Evolutionary conservation across 2,797 vertebrate species (phyloP).

Genomic region (Sebastolobus altivelis): DNA sequence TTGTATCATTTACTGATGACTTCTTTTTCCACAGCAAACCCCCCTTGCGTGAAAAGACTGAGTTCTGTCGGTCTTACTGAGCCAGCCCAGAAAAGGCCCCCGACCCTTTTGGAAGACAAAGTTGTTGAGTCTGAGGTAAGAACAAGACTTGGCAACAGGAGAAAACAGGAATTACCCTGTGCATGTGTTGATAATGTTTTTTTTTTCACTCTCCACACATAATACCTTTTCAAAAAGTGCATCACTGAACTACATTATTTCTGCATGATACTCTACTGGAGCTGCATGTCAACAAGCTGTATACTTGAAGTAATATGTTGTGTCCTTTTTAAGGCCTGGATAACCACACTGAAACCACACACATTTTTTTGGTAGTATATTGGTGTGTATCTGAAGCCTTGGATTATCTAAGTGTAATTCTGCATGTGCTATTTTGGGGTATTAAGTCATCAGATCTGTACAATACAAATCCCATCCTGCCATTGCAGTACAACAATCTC

Average conservation of each 20-base stretch:
- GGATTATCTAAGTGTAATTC: constrained; percentile 13
- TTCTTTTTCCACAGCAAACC: constrained; percentile 74
- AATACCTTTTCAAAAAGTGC: neutral
- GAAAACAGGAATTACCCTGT: neutral
- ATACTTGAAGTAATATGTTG: neutral
- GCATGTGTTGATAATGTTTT: neutral
- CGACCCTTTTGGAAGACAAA: constrained; percentile 74
- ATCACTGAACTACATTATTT: constrained; percentile 10
- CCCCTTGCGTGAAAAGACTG: constrained; percentile 86
- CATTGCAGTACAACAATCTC: constrained; percentile 45
- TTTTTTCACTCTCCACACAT: neutral
- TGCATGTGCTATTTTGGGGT: constrained; percentile 56
- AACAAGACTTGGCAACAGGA: neutral
- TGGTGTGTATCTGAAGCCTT: constrained; percentile 18
- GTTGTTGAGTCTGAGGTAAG: constrained; percentile 85
- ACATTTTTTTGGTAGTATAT: neutral
- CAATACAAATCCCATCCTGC: constrained; percentile 55
- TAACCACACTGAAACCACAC: constrained; percentile 4
- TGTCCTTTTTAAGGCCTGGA: constrained; percentile 4
- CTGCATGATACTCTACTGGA: constrained; percentile 27
- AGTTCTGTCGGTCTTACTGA: constrained; percentile 71
- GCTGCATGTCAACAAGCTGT: constrained; percentile 44
- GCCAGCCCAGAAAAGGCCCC: constrained; percentile 78
- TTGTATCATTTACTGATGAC: neutral
- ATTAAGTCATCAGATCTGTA: constrained; percentile 44